Evolutionary conservation across 2,797 vertebrate genomes (phyloP), one percentile per base, ranked within the genome.

Genomic region (Dermochelys coriacea): DNA sequence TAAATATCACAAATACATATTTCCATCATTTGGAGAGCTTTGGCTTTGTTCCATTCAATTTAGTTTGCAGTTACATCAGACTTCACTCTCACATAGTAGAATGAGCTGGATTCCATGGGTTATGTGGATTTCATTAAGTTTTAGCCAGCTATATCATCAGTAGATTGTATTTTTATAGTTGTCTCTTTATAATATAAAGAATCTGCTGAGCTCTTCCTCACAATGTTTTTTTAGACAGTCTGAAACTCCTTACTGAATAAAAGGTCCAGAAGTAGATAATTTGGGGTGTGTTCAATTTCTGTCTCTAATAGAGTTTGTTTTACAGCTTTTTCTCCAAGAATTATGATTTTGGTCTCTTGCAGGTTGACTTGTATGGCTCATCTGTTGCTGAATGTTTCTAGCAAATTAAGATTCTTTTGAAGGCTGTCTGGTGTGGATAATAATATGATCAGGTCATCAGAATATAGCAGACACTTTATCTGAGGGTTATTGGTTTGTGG

Each of bases 11-110:
- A 95, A 94, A 89, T 85, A 55, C 1, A 0, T 84, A 95, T 71
- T 71, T 94, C 59, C 87, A 94, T 92, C 93, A 86, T 90, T 95
- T 93, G 93, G 84, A 64, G 77, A 78, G 82, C 85, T 89, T 93
- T 96, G 90, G 82, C 90, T 90, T 80, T 82, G 51, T 88, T 29
- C 29, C 54, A 80, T 93, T 83, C 59, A 6, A 27, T 90, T 92
- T 94, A 91, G 80, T 47, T 45, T 23, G 55, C 87, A 89, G 19
- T 21, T 90, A 84, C 61, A 82, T 16, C 5, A 4, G 21, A 91
- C 88, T 89, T 94, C 52, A 21, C 52, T 96, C 79, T 52, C 82
- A 93, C 82, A 86, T 96, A 93, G 23, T 75, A 92, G 94, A 93
- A 92, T 80, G 78, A 88, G 37, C 90, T 51, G 78, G n/a, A 82